Percentiles rank a stretch among this genome's conserved stretches.
phyloP scores from a whole-genome alignment of 2,113 vertebrate species.

The Amphiprion percula region DNA sequence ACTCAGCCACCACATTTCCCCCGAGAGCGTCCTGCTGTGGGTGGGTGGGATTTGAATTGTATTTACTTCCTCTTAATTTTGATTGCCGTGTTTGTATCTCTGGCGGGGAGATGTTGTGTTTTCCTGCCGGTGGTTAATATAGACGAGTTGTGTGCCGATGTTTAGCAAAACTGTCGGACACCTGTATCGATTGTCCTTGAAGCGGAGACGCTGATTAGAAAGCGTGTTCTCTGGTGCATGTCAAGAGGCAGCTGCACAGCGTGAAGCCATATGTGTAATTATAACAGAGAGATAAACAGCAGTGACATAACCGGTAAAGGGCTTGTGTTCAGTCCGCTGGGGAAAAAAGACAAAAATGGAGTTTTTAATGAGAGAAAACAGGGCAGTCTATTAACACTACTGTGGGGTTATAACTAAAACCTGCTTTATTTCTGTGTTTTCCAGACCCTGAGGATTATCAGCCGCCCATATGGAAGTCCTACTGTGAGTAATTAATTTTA shows the following conservation, averaged over 20 bases:
- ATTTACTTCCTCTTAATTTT: constrained; percentile 25
- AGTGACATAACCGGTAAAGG: constrained; percentile 37
- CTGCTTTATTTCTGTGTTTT: constrained; percentile 72
- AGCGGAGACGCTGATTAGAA: constrained; percentile 48
- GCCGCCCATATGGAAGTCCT: constrained; percentile 99
- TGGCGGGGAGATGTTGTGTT: neutral
- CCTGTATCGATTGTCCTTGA: constrained; percentile 66
- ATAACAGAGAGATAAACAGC: constrained; percentile 58
- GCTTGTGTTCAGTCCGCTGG: constrained; percentile 26
- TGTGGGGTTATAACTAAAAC: constrained; percentile 41
- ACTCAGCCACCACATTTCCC: constrained; percentile 40
- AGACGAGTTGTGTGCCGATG: constrained; percentile 31
- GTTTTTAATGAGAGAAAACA: constrained; percentile 54
- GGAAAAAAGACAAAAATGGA: constrained; percentile 15
- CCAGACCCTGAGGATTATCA: constrained; percentile 99
- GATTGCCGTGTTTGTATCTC: constrained; percentile 26
- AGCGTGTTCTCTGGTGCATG: constrained; percentile 46
- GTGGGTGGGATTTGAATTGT: constrained; percentile 7
- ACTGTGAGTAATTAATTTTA: constrained; percentile 89
- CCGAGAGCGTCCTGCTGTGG: neutral
- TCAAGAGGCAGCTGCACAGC: constrained; percentile 48
- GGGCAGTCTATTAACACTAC: constrained; percentile 35
- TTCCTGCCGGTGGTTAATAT: constrained; percentile 7
- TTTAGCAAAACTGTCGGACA: constrained; percentile 7
- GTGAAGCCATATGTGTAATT: constrained; percentile 59